phyloP scores from a whole-genome alignment of 2,113 vertebrate genomes.

The Phoxinus phoxinus region DNA sequence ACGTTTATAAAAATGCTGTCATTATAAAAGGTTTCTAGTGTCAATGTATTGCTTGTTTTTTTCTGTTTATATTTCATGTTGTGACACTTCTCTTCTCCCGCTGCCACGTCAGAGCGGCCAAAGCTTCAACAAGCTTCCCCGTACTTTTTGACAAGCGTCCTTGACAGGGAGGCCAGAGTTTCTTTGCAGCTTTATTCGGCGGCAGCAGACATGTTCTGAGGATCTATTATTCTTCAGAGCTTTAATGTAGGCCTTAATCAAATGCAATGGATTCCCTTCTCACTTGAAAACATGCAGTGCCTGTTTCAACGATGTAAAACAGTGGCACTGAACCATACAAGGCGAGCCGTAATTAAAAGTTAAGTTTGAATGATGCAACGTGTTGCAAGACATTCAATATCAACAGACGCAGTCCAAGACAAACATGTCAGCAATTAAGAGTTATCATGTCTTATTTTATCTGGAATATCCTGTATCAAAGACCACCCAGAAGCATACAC shows the following conservation, averaged over 20 bases:
- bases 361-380: background rate
- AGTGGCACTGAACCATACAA: background rate
- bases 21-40: no score
- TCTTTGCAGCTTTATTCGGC: no score
- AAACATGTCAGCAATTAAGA: background rate
- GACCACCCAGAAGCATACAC: conserved; percentile 25
- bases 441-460: conserved; percentile 1
- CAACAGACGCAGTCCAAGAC: background rate
- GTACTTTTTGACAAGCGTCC: no score
- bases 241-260: background rate
- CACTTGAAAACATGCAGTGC: background rate
- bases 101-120: no score
- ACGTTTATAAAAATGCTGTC: no score
- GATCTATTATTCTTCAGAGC: background rate
- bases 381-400: background rate
- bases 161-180: no score
- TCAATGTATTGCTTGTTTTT: no score
- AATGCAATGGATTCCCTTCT: background rate
- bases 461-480: conserved; percentile 7
- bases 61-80: no score
- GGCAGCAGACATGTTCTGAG: background rate
- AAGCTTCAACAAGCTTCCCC: no score
- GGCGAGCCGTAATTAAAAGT: background rate
- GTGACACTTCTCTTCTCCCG: no score
- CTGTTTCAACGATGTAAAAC: background rate